Evolutionary conservation across 2,113 vertebrate genomes (phyloP).

Genomic region (Tychaedon coryphoeus): DNA sequence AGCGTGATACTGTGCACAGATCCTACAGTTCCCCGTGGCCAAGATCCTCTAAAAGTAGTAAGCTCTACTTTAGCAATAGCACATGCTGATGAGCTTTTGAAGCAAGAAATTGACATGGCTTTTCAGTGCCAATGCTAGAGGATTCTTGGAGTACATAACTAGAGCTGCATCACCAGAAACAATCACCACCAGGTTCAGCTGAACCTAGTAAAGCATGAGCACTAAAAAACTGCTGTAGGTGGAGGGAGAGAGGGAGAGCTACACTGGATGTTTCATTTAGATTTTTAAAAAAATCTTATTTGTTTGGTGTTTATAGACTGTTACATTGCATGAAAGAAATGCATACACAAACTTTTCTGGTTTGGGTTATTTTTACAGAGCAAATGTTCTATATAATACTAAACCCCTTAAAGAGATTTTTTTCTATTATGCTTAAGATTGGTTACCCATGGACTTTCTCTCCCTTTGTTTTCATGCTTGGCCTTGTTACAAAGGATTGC

Average conservation of each 20-base stretch:
- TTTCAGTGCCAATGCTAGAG: background rate
- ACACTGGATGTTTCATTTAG: background rate
- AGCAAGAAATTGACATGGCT: background rate
- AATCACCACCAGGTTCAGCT: background rate
- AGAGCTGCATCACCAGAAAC: background rate
- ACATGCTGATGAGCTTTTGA: background rate
- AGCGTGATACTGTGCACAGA: background rate
- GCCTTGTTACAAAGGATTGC: slow-evolving; percentile 1
- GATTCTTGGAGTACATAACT: background rate
- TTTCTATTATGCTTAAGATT: background rate
- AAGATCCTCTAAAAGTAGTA: background rate
- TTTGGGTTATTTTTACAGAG: slow-evolving; percentile 2
- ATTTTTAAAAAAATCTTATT: background rate
- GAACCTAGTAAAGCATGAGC: background rate
- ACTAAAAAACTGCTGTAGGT: background rate
- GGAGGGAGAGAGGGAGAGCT: background rate
- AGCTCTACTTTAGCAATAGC: background rate
- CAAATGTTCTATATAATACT: background rate
- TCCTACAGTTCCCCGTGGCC: background rate
- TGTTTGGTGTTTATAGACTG: background rate
- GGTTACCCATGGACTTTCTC: background rate
- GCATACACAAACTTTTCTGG: background rate
- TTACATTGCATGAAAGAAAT: background rate
- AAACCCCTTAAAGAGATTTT: background rate
- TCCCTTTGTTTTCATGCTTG: slow-evolving; percentile 27